Percentiles rank a stretch among this genome's conserved stretches.
Conservation (phyloP, 2,113 vertebrate genomes). For the Apistogramma diplotaenia region DNA sequence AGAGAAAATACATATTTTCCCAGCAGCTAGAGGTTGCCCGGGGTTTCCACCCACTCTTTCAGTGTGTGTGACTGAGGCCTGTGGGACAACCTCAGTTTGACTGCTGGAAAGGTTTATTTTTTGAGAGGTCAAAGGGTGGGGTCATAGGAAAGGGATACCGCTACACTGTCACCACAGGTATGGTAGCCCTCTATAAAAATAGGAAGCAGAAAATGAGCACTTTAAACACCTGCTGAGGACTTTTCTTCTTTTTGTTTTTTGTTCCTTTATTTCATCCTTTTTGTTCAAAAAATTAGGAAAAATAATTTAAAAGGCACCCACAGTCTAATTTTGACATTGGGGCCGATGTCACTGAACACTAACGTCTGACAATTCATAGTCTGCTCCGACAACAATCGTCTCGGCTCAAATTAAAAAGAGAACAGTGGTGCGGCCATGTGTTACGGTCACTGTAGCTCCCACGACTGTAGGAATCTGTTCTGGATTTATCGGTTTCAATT, state of each 20-base stretch:
- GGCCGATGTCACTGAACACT: neutral
- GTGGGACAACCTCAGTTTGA: too few species aligned
- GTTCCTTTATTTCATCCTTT: neutral
- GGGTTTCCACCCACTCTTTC: too few species aligned
- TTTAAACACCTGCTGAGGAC: too few species aligned
- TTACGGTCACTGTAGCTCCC: slow-evolving; percentile 38
- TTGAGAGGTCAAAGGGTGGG: too few species aligned
- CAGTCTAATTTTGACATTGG: neutral
- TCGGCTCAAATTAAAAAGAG: slow-evolving; percentile 37
- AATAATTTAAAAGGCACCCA: neutral
- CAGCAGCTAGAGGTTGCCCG: too few species aligned
- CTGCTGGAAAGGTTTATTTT: too few species aligned
- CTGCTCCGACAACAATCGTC: slow-evolving; percentile 29
- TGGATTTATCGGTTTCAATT: slow-evolving; percentile 75
- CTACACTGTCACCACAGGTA: too few species aligned
- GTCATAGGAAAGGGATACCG: too few species aligned
- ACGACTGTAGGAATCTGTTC: slow-evolving; percentile 63
- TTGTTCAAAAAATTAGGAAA: neutral
- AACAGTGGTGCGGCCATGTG: slow-evolving; percentile 30
- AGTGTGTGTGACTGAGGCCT: too few species aligned
- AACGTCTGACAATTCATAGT: neutral
- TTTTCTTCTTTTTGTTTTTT: neutral
- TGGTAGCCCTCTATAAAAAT: too few species aligned
- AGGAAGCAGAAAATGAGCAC: too few species aligned
- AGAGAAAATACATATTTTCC: too few species aligned